Percentiles rank a stretch among this genome's conserved stretches.
These are phyloP conservation scores for Alligator sinensis DNA, from an alignment of 2,113 vertebrate species.

Conservation along the genomic window DNA sequence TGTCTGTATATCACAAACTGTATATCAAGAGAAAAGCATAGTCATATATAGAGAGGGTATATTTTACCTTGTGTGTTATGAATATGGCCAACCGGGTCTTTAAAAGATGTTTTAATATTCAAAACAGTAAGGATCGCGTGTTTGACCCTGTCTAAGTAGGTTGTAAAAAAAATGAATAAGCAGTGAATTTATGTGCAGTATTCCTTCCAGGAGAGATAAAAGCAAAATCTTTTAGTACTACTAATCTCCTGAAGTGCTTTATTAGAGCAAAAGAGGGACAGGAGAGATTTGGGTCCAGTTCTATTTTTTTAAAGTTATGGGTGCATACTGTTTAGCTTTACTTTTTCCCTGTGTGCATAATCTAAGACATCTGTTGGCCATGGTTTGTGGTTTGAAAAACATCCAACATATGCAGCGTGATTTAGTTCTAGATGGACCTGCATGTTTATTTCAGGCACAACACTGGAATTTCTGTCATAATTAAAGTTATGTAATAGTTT, in stretches of 20 bases:
- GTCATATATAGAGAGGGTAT: neutral
- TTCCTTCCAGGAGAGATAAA: neutral
- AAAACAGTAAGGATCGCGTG: neutral
- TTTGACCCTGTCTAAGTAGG: neutral
- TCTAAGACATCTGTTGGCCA: rapidly evolving
- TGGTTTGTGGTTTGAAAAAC: neutral
- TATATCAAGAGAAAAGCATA: neutral
- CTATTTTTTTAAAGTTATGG: neutral
- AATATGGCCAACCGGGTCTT: neutral
- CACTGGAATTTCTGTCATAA: neutral
- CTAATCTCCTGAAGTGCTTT: neutral
- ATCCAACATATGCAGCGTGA: neutral
- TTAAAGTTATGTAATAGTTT: neutral
- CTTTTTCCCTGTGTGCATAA: neutral
- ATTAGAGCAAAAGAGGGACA: neutral
- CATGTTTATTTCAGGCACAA: neutral
- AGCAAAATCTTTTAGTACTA: neutral
- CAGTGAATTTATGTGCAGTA: neutral
- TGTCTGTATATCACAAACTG: neutral
- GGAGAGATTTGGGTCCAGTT: neutral
- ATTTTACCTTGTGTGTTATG: neutral
- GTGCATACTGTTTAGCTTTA: neutral
- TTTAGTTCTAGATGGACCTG: neutral
- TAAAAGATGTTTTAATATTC: neutral
- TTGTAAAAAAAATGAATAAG: neutral